These are phyloP conservation scores for Bombus waltoni DNA, from an alignment of 1,140 invertebrate species.

Conservation along the genomic window DNA sequence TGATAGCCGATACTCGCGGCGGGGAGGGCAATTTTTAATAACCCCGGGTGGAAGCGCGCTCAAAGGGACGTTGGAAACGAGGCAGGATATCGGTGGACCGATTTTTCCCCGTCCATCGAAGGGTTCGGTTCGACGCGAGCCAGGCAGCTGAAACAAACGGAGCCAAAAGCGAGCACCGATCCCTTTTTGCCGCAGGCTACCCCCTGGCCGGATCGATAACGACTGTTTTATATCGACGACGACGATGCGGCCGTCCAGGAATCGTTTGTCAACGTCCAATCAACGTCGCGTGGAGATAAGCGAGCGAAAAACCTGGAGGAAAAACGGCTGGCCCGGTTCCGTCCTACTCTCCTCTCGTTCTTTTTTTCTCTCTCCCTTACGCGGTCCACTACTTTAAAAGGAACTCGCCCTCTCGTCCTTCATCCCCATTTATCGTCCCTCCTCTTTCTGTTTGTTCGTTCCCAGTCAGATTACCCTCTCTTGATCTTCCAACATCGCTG, in stretches of 20 bases:
- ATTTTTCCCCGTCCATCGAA: constrained; percentile 22
- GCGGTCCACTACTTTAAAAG: constrained; percentile 18
- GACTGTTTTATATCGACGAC: constrained; percentile 71
- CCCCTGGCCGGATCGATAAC: constrained; percentile 68
- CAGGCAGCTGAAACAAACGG: neutral
- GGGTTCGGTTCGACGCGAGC: neutral
- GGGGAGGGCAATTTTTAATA: constrained; percentile 37
- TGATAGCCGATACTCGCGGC: neutral
- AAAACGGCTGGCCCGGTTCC: constrained; percentile 23
- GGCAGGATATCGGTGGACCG: neutral
- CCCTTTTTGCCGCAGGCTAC: constrained; percentile 37
- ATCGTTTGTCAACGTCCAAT: constrained; percentile 79
- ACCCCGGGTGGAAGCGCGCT: neutral
- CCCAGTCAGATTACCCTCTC: constrained; percentile 27
- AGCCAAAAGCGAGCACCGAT: constrained; percentile 3
- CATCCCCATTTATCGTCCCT: neutral
- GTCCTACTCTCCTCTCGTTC: neutral
- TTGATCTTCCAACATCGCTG: constrained; percentile 9
- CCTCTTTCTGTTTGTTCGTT: constrained; percentile 17
- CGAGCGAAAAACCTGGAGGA: constrained; percentile 19
- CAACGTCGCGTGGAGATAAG: constrained; percentile 66
- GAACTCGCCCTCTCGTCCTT: too few relatives aligned
- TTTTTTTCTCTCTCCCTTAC: neutral
- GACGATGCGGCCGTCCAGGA: constrained; percentile 57
- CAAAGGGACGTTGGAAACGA: constrained; percentile 1